phyloP scores from a whole-genome alignment of 2,888 invertebrate genomes.

The Cerastoderma edule region DNA sequence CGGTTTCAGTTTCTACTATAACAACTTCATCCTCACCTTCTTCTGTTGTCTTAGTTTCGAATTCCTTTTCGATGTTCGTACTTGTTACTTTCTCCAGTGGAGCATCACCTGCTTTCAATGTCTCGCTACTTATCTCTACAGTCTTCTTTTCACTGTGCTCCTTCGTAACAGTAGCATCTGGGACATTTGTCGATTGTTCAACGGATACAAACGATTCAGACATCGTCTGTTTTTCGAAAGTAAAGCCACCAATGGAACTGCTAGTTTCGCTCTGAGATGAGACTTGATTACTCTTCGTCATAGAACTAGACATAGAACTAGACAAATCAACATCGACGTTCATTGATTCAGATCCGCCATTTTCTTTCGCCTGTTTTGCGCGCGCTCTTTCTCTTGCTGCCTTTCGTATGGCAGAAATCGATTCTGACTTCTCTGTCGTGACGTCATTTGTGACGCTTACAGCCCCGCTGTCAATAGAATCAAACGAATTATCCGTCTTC shows the following conservation, averaged over 20 bases:
- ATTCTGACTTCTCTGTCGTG: constrained; percentile 12
- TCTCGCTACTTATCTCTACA: constrained; percentile 8
- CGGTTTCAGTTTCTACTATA: constrained; percentile 10
- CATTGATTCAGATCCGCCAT: background rate
- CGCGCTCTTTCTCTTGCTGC: background rate
- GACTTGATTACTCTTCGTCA: background rate
- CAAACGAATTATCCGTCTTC: constrained; percentile 33
- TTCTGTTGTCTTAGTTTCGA: constrained; percentile 1
- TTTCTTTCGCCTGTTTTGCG: constrained; percentile 10
- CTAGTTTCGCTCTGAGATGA: background rate
- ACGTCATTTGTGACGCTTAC: constrained; percentile 10
- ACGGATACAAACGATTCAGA: constrained; percentile 18
- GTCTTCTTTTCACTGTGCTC: constrained; percentile 13
- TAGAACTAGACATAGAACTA: background rate
- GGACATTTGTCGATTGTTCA: constrained; percentile 5
- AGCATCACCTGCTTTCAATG: background rate
- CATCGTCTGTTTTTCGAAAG: constrained; percentile 6
- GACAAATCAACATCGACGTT: background rate
- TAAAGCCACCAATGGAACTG: background rate
- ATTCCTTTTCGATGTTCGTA: background rate
- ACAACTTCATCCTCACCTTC: background rate
- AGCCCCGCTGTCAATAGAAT: constrained; percentile 32
- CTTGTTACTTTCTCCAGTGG: background rate
- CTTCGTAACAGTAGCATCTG: constrained; percentile 4
- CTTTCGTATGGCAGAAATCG: constrained; percentile 16